phyloP scores from a whole-genome alignment of 2,113 vertebrate genomes.

The Trematocara zebra region DNA sequence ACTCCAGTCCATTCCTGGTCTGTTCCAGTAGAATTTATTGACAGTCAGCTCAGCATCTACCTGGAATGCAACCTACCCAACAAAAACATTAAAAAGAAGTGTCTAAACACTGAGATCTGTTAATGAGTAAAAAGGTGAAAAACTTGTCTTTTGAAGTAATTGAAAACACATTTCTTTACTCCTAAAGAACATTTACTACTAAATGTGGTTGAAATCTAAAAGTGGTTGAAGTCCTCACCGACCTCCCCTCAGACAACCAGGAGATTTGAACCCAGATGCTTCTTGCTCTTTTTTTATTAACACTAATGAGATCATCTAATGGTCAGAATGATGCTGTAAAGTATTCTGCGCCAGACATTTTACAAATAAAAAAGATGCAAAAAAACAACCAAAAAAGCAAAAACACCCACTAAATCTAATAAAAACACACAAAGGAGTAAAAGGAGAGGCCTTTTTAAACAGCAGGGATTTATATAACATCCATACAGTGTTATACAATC shows the following conservation, averaged over 20 bases:
- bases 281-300: neutral
- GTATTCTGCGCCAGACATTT: neutral
- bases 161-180: neutral
- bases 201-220: neutral
- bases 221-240: neutral
- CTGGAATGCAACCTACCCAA: neutral
- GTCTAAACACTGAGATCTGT: neutral
- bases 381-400: neutral
- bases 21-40: neutral
- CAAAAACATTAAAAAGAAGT: neutral
- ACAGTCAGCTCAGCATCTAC: neutral
- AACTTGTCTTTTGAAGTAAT: neutral
- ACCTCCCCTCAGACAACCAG: neutral
- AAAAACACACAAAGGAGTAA: neutral
- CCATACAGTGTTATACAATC: neutral
- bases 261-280: neutral
- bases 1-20: neutral
- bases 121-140: neutral
- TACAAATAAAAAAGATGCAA: neutral
- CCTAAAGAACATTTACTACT: neutral
- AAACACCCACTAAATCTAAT: neutral
- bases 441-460: neutral
- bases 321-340: neutral
- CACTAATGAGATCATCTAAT: neutral
- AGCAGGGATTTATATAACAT: neutral